Percentiles rank a stretch among this genome's conserved stretches.
phyloP scores from a whole-genome alignment of 37 sponge, comb jelly and placozoan genomes.

The Beroe ovata region DNA sequence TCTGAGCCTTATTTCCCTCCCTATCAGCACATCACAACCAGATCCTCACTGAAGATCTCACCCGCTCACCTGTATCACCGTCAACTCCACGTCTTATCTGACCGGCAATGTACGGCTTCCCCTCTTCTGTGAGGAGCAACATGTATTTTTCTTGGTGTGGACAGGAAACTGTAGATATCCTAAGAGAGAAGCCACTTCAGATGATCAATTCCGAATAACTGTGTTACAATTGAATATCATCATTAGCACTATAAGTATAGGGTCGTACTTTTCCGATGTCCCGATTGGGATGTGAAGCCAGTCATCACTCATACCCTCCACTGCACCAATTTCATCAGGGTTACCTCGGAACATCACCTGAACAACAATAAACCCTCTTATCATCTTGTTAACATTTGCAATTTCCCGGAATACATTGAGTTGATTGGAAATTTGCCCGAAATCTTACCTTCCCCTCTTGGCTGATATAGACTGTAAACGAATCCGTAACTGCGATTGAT shows the following conservation, averaged over 20 bases:
- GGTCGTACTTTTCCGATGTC: background rate
- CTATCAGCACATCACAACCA: no score
- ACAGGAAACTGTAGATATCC: slow-evolving; percentile 6
- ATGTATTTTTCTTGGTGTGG: slow-evolving; percentile 65
- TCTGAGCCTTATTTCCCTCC: no score
- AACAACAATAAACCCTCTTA: no score
- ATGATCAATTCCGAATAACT: no score
- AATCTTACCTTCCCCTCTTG: slow-evolving; percentile 11
- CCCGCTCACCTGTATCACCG: slow-evolving; percentile 77
- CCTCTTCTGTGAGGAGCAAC: slow-evolving; percentile 75
- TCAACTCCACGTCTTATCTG: slow-evolving; percentile 78
- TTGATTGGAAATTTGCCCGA: no score
- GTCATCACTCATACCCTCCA: background rate
- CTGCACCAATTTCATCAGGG: slow-evolving; percentile 34
- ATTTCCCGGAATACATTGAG: no score
- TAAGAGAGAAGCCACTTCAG: no score
- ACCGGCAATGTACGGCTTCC: slow-evolving; percentile 77
- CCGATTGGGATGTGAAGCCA: slow-evolving; percentile 18
- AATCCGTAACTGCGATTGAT: slow-evolving; percentile 22
- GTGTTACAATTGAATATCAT: no score
- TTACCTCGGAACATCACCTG: slow-evolving; percentile 63
- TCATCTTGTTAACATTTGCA: no score
- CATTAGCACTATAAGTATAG: no score
- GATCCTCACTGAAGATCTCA: no score
- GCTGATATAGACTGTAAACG: background rate